Conservation (phyloP, 2,888 invertebrate species). For the Caenorhabditis panamensis region DNA sequence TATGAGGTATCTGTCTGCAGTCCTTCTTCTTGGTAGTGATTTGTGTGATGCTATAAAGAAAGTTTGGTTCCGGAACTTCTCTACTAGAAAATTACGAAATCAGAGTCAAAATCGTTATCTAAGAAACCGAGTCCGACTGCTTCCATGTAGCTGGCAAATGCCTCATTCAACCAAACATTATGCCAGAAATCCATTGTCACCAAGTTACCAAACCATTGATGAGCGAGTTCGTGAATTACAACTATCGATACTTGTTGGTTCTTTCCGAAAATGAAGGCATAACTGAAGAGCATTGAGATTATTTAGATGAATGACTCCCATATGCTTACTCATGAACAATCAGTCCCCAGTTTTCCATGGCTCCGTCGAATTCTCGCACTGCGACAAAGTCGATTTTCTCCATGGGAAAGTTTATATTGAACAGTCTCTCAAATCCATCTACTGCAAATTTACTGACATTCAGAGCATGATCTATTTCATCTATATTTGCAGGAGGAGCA, state of each 20-base stretch:
- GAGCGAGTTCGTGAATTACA: slow-evolving; percentile 82
- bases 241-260: slow-evolving; percentile 88
- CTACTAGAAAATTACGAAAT: neutral
- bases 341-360: slow-evolving; percentile 96
- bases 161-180: slow-evolving; percentile 81
- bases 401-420: slow-evolving; percentile 89
- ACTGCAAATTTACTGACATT: slow-evolving; percentile 84
- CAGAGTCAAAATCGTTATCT: neutral
- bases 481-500: slow-evolving; percentile 84
- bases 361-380: slow-evolving; percentile 92
- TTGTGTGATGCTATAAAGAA: too few relatives aligned
- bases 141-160: slow-evolving; percentile 67
- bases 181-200: slow-evolving; percentile 82
- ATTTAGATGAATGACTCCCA: too few relatives aligned
- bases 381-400: slow-evolving; percentile 89
- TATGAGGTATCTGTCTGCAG: neutral
- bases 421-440: slow-evolving; percentile 87
- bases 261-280: slow-evolving; percentile 87
- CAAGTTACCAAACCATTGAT: slow-evolving; percentile 82
- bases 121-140: neutral
- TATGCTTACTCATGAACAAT: slow-evolving; percentile 87
- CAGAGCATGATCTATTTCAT: slow-evolving; percentile 86
- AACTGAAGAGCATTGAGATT: slow-evolving; percentile 82
- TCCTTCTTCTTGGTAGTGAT: neutral
- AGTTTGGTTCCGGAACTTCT: neutral